phyloP scores from a whole-genome alignment of 2,113 vertebrate genomes.

The Anoura caudifer region DNA sequence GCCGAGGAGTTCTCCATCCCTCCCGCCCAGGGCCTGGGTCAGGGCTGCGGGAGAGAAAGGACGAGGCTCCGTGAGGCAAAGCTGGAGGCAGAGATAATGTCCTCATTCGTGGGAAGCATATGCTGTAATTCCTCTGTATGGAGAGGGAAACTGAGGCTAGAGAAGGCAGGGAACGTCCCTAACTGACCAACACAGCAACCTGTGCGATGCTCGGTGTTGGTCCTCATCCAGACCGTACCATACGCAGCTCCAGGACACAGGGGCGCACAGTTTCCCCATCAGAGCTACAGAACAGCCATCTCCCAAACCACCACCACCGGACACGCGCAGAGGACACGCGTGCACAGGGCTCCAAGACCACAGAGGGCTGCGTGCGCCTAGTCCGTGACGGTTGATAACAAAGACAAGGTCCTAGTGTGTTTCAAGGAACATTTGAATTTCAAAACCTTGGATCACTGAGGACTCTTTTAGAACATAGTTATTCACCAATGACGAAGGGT shows the following conservation, averaged over 20 bases:
- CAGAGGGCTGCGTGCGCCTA: rapidly evolving
- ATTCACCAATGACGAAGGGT: not conserved
- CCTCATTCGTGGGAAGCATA: not conserved
- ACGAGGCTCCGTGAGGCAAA: not conserved
- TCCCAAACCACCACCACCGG: not conserved
- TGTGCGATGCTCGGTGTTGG: rapidly evolving
- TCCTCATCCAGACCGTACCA: not conserved
- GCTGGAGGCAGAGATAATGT: rapidly evolving
- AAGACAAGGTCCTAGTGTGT: not conserved
- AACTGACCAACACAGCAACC: not conserved
- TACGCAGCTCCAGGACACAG: not conserved
- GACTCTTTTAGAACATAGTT: not conserved
- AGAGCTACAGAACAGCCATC: not conserved
- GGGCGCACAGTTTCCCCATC: rapidly evolving
- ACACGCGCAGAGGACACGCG: not conserved
- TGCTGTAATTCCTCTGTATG: not conserved
- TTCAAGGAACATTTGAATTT: not conserved
- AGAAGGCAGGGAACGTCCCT: not conserved
- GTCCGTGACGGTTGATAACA: not conserved
- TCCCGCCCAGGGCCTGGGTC: conserved; percentile 3
- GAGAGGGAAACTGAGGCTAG: not conserved
- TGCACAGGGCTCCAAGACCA: rapidly evolving
- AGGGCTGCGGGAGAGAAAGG: not conserved
- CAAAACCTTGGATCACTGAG: not conserved
- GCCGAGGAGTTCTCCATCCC: conserved; percentile 97